These are phyloP conservation scores for Ditula angustiorana DNA, from an alignment of 2,888 invertebrate genomes.

Conservation along the genomic window DNA sequence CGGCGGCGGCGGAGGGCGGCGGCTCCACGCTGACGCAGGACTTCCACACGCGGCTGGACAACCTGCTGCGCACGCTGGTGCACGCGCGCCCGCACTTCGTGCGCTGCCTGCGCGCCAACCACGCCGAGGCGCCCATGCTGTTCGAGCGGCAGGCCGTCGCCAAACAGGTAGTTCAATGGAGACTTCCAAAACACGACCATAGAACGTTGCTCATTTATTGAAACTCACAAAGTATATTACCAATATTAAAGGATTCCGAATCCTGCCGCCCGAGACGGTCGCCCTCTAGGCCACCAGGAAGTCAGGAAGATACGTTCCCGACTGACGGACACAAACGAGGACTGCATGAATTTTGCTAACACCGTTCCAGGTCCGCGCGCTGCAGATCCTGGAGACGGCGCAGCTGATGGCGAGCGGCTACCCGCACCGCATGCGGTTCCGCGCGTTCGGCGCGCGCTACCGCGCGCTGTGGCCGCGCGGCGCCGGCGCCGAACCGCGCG, in stretches of 20 bases:
- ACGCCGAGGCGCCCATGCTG: slow-evolving; percentile 91
- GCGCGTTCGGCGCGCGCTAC: slow-evolving; percentile 95
- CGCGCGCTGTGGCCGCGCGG: slow-evolving; percentile 93
- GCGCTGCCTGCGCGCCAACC: slow-evolving; percentile 95
- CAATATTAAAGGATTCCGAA: too few relatives aligned
- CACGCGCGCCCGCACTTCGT: slow-evolving; percentile 98
- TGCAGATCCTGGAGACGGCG: slow-evolving; percentile 97
- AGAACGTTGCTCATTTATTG: too few relatives aligned
- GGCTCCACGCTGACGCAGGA: slow-evolving; percentile 95
- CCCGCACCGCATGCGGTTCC: slow-evolving; percentile 97
- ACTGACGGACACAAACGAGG: too few relatives aligned
- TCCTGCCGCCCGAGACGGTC: too few relatives aligned
- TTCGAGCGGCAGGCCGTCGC: slow-evolving; percentile 95
- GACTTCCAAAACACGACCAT: too few relatives aligned
- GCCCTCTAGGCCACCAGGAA: too few relatives aligned
- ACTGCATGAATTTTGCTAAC: too few relatives aligned
- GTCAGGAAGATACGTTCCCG: too few relatives aligned
- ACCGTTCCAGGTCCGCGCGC: slow-evolving; percentile 88
- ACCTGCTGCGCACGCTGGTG: slow-evolving; percentile 94
- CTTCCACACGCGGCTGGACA: slow-evolving; percentile 97
- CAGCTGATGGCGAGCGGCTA: slow-evolving; percentile 98
- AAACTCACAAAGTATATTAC: too few relatives aligned
- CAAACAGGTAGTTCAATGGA: slow-evolving; percentile 83
- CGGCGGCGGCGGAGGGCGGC: slow-evolving; percentile 91
- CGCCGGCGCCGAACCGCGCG: slow-evolving; percentile 80